Evolutionary conservation across 2,888 invertebrate species (phyloP).

Genomic region (Caenorhabditis sp.): DNA sequence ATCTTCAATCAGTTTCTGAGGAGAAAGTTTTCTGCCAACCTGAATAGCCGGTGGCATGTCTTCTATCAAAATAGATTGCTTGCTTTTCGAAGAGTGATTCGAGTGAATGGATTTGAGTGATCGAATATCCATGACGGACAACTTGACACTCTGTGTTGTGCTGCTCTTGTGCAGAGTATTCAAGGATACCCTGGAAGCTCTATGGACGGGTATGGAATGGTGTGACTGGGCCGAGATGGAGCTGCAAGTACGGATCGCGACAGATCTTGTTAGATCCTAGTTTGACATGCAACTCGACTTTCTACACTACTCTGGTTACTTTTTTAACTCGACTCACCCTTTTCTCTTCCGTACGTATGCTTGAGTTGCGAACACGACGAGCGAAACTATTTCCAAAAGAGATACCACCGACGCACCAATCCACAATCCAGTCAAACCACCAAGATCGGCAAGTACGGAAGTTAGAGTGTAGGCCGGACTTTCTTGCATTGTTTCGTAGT

Average conservation of each 20-base stretch:
- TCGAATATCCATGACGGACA: slow-evolving; percentile 63
- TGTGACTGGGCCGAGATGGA: slow-evolving; percentile 56
- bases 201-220: slow-evolving; percentile 47
- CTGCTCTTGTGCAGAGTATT: slow-evolving; percentile 56
- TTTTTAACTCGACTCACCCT: slow-evolving; percentile 38
- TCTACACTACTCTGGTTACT: background rate
- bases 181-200: slow-evolving; percentile 57
- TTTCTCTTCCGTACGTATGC: slow-evolving; percentile 67
- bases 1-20: background rate
- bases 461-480: slow-evolving; percentile 75
- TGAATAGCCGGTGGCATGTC: slow-evolving; percentile 62
- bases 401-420: slow-evolving; percentile 78
- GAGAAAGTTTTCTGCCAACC: background rate
- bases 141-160: slow-evolving; percentile 50
- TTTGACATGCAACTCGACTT: slow-evolving; percentile 30
- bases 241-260: slow-evolving; percentile 30
- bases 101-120: slow-evolving; percentile 61
- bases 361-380: slow-evolving; percentile 66
- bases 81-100: slow-evolving; percentile 61
- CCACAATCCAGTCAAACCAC: slow-evolving; percentile 78
- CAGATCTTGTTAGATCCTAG: slow-evolving; percentile 10
- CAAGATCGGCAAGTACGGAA: slow-evolving; percentile 76
- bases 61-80: slow-evolving; percentile 66
- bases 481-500: slow-evolving; percentile 78
- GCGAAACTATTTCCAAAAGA: slow-evolving; percentile 73